These are phyloP conservation scores for Thamnophis elegans DNA, from an alignment of 2,797 vertebrate species.

Conservation along the genomic window DNA sequence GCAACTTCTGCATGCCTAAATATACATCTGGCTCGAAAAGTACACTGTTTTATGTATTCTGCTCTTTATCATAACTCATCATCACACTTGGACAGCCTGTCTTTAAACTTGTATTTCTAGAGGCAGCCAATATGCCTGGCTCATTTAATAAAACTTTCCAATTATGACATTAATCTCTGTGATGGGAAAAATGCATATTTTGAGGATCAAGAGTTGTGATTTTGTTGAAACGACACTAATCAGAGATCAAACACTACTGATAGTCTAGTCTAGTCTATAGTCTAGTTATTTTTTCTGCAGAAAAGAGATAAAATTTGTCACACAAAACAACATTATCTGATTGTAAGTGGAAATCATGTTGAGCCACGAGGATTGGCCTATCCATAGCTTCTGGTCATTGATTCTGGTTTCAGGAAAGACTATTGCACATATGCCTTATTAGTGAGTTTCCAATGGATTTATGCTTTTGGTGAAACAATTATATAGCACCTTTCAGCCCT, in stretches of 20 bases:
- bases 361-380: not conserved
- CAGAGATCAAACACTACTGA: not conserved
- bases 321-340: not conserved
- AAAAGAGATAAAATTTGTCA: not conserved
- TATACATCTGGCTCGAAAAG: slow-evolving; percentile 46
- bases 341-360: not conserved
- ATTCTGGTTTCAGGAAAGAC: not conserved
- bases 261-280: not conserved
- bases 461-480: not conserved
- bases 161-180: not conserved
- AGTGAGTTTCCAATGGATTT: not conserved
- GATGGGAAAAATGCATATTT: not conserved
- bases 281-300: not conserved
- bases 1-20: slow-evolving; percentile 63
- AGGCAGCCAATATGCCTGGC: slow-evolving; percentile 26
- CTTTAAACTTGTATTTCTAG: slow-evolving; percentile 31
- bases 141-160: not conserved
- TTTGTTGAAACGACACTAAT: not conserved
- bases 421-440: not conserved
- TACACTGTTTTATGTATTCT: slow-evolving; percentile 42
- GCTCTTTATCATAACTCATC: slow-evolving; percentile 35
- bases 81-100: slow-evolving; percentile 8
- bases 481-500: not conserved
- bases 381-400: not conserved
- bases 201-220: not conserved